phyloP scores from a whole-genome alignment of 2,797 vertebrate genomes.

The Enteromius afrohamiltoni region DNA sequence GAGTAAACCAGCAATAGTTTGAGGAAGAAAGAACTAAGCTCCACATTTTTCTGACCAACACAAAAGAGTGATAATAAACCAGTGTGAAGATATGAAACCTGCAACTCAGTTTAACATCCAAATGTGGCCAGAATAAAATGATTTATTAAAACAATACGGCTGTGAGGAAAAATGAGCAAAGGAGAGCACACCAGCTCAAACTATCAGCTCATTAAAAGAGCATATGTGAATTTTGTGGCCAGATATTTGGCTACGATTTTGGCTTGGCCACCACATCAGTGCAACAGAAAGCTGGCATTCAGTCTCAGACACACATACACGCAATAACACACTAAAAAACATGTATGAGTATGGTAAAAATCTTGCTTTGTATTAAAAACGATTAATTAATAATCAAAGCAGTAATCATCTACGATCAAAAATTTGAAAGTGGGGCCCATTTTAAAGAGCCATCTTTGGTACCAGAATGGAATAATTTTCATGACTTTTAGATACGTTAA shows the following conservation, averaged over 20 bases:
- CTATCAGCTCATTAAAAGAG: slow-evolving; percentile 62
- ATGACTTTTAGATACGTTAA: background rate
- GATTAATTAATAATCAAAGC: background rate
- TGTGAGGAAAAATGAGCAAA: slow-evolving; percentile 38
- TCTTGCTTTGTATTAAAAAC: background rate
- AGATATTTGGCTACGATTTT: slow-evolving; percentile 66
- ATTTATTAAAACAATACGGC: background rate
- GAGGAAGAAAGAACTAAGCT: background rate
- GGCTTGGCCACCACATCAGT: slow-evolving; percentile 62
- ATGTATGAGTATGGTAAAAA: slow-evolving; percentile 25
- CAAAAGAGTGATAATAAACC: background rate
- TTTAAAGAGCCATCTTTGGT: background rate
- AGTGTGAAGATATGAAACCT: slow-evolving; percentile 15
- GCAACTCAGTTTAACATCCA: slow-evolving; percentile 15
- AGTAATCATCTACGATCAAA: background rate
- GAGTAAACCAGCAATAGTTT: slow-evolving; percentile 32
- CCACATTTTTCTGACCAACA: background rate
- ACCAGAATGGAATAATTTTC: background rate
- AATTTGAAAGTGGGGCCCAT: background rate
- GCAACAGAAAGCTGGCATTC: slow-evolving; percentile 46
- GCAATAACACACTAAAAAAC: slow-evolving; percentile 42
- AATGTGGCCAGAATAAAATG: slow-evolving; percentile 5
- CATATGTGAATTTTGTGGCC: slow-evolving; percentile 66
- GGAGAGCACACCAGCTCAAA: slow-evolving; percentile 42
- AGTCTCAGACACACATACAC: slow-evolving; percentile 30